Conservation (phyloP, 2,797 vertebrate genomes). For the Malacoraja senta region DNA sequence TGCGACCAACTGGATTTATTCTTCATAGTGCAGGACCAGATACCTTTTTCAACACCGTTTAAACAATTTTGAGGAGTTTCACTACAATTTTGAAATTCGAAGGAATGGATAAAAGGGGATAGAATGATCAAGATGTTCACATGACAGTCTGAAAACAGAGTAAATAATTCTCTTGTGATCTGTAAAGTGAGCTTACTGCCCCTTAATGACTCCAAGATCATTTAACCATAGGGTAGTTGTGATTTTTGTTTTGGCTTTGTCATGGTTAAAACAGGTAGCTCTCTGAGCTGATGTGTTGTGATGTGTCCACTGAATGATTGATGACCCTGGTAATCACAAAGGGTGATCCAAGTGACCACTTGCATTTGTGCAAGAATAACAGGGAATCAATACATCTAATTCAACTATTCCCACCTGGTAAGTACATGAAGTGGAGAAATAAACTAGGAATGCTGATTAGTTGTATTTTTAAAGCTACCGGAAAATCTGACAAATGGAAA, state of each 20-base stretch:
- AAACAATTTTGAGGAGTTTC: not conserved
- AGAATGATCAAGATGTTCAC: not conserved
- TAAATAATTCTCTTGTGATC: not conserved
- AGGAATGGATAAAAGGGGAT: not conserved
- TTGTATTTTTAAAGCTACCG: not conserved
- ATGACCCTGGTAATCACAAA: not conserved
- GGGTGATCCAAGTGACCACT: not conserved
- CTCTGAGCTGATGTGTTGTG: not conserved
- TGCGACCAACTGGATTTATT: not conserved
- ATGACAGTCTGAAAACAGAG: not conserved
- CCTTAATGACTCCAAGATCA: not conserved
- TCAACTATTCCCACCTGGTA: not conserved
- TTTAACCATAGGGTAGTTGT: not conserved
- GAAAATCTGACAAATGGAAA: not conserved
- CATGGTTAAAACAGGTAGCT: not conserved
- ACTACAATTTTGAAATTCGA: not conserved
- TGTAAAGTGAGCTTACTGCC: not conserved
- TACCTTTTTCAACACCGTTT: not conserved
- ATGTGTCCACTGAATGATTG: not conserved
- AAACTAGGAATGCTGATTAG: not conserved
- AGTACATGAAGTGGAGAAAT: not conserved
- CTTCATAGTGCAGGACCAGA: not conserved
- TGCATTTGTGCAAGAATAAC: not conserved
- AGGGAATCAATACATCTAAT: not conserved
- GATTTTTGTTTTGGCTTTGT: not conserved